Conservation (phyloP, 2,797 vertebrate genomes). For the Lacerta viridis region DNA sequence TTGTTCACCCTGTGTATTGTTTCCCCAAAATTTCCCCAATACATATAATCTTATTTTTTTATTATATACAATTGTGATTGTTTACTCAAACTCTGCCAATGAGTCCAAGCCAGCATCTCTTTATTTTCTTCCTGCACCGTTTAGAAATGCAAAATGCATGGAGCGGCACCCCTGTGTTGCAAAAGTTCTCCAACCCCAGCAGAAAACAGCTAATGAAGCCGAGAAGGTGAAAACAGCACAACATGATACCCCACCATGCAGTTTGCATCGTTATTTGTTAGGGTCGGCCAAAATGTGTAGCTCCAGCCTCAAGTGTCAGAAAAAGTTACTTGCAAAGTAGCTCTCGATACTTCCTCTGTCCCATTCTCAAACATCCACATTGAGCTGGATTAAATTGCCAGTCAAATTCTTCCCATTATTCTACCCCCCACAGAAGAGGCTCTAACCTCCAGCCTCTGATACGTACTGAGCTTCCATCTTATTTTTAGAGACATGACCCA, state of each 20-base stretch:
- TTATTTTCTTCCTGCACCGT: neutral
- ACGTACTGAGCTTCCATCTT: conserved; percentile 10
- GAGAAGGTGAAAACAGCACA: neutral
- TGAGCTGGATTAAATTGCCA: neutral
- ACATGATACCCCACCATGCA: neutral
- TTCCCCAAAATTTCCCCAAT: too few relatives aligned
- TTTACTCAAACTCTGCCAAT: too few relatives aligned
- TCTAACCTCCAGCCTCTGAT: neutral
- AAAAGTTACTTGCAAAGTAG: neutral
- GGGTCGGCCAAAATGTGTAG: neutral
- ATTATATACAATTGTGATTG: too few relatives aligned
- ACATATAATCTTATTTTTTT: too few relatives aligned
- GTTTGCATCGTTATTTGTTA: neutral
- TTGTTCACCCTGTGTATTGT: too few relatives aligned
- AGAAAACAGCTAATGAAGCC: neutral
- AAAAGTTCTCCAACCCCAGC: neutral
- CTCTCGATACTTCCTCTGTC: neutral
- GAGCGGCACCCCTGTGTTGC: neutral
- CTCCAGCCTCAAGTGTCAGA: neutral
- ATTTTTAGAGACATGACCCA: conserved; percentile 43
- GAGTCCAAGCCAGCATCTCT: neutral
- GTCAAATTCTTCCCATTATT: neutral
- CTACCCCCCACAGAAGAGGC: neutral
- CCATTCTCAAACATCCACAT: neutral
- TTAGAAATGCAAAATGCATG: neutral